Evolutionary conservation across 1,140 invertebrate species (phyloP).

Genomic region (Caenorhabditis briggsae): DNA sequence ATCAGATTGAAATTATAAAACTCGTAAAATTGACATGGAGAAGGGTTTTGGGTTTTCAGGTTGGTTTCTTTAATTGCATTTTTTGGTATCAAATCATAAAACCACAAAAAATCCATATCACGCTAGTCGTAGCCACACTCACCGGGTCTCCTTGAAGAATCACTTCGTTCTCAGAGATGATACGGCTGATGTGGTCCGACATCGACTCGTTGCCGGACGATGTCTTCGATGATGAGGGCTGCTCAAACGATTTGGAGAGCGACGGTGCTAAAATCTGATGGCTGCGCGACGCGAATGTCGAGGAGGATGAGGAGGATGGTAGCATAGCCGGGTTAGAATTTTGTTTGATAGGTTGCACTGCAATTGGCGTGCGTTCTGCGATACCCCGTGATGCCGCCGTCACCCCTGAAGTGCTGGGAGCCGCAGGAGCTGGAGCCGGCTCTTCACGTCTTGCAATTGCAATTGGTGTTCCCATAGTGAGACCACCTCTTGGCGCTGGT

Average conservation of each 20-base stretch:
- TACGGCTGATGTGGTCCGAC: constrained; percentile 49
- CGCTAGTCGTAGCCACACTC: constrained; percentile 22
- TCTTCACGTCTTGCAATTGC: constrained; percentile 15
- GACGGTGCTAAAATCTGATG: constrained; percentile 43
- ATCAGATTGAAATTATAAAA: too few species aligned
- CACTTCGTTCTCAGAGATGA: constrained; percentile 40
- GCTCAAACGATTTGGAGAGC: constrained; percentile 34
- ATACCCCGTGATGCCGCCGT: neutral
- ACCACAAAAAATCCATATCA: constrained; percentile 34
- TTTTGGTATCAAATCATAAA: constrained; percentile 8
- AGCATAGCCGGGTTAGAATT: constrained; percentile 40
- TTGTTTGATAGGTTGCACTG: constrained; percentile 41
- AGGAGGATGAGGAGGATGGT: neutral
- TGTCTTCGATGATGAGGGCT: constrained; percentile 42
- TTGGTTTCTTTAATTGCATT: neutral
- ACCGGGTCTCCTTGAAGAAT: constrained; percentile 52
- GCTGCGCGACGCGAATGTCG: constrained; percentile 10
- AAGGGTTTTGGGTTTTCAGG: constrained; percentile 23
- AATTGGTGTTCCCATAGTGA: constrained; percentile 29
- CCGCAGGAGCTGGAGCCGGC: neutral
- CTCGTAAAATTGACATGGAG: neutral
- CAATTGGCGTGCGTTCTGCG: constrained; percentile 21
- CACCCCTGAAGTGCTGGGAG: neutral
- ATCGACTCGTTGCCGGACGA: constrained; percentile 48
- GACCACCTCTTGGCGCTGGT: constrained; percentile 4